phyloP scores from a whole-genome alignment of 2,113 vertebrate species.

The Myotis brandtii region DNA sequence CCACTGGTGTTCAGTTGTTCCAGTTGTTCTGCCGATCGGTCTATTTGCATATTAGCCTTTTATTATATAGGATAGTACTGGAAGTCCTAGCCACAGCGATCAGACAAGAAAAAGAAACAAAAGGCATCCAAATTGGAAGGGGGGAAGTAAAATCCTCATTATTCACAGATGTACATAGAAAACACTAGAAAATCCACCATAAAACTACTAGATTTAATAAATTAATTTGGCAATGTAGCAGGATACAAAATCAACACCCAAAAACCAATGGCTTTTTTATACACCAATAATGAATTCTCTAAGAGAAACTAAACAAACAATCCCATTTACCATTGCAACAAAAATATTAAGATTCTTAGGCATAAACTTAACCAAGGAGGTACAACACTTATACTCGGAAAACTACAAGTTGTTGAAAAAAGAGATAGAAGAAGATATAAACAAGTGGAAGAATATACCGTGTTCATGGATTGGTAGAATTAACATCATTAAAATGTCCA shows the following conservation, averaged over 20 bases:
- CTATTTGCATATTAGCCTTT: too few relatives aligned
- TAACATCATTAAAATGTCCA: too few relatives aligned
- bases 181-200: not conserved
- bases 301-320: not conserved
- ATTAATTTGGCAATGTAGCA: not conserved
- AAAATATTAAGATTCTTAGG: not conserved
- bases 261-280: not conserved
- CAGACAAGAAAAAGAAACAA: not conserved
- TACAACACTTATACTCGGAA: not conserved
- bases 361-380: not conserved
- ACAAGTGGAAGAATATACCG: not conserved
- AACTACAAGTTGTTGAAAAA: not conserved
- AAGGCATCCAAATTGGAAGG: not conserved
- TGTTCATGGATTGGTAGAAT: not conserved
- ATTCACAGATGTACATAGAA: not conserved
- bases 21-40: too few relatives aligned
- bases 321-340: not conserved
- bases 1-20: too few relatives aligned
- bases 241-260: not conserved
- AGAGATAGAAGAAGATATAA: not conserved
- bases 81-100: not conserved
- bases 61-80: not conserved
- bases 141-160: not conserved
- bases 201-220: not conserved
- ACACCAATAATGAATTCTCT: not conserved